These are phyloP conservation scores for Melanostigma gelatinosum DNA, from an alignment of 2,113 vertebrate genomes.

Conservation along the genomic window DNA sequence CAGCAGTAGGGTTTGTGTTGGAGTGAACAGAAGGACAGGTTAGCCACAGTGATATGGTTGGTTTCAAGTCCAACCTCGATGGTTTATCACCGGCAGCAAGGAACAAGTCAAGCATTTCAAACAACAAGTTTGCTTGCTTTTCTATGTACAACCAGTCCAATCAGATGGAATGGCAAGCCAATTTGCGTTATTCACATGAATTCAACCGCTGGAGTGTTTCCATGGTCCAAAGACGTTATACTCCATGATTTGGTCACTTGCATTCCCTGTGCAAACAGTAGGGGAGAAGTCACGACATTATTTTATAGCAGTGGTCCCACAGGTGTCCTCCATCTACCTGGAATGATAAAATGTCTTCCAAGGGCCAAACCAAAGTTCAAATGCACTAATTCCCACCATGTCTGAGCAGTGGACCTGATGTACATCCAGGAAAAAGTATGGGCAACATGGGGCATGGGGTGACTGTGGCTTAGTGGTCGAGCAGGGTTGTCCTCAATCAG, in stretches of 20 bases:
- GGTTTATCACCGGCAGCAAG: constrained; percentile 13
- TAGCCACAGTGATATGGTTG: constrained; percentile 11
- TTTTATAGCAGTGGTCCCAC: neutral
- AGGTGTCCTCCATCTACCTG: neutral
- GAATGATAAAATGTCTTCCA: neutral
- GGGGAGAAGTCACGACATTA: neutral
- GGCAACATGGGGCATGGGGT: too few species aligned
- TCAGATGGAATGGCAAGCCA: constrained; percentile 11
- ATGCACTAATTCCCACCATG: neutral
- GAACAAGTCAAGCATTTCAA: constrained; percentile 18
- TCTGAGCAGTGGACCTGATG: neutral
- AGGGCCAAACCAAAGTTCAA: neutral
- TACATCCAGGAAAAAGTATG: neutral
- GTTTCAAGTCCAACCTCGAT: constrained; percentile 18
- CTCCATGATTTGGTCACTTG: neutral
- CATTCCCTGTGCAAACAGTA: neutral
- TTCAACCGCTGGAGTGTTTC: neutral
- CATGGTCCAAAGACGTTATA: neutral
- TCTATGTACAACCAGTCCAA: constrained; percentile 1
- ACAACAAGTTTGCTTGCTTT: constrained; percentile 12
- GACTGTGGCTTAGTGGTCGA: too few species aligned
- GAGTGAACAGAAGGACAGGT: neutral
- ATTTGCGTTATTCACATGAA: neutral
- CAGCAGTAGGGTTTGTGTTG: neutral
- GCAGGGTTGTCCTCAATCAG: too few species aligned